These are phyloP conservation scores for Parazoanthus swiftii DNA, from an alignment of 92 coral and sea anemone genomes.

Conservation along the genomic window DNA sequence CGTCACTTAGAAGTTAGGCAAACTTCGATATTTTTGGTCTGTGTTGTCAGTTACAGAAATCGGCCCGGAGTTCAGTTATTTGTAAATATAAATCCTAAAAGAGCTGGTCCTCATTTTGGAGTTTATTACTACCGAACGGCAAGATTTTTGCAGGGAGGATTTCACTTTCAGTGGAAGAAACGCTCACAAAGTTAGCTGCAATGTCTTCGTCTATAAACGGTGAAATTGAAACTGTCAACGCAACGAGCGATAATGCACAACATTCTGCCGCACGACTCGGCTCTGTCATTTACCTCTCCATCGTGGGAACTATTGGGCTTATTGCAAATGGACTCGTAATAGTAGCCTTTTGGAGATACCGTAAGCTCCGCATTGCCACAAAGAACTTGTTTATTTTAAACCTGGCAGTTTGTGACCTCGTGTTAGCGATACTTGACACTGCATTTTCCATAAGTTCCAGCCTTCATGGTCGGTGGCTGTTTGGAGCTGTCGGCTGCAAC, in stretches of 20 bases:
- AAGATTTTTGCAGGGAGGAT: neutral
- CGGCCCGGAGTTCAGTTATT: neutral
- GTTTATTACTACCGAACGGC: neutral
- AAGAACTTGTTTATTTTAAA: slow-evolving; percentile 83
- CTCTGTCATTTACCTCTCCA: slow-evolving; percentile 65
- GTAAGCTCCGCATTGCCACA: slow-evolving; percentile 86
- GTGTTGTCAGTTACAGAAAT: neutral
- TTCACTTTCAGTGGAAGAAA: neutral
- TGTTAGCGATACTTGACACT: slow-evolving; percentile 73
- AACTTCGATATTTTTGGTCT: slow-evolving; percentile 14
- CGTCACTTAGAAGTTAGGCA: neutral
- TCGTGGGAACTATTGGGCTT: slow-evolving; percentile 74
- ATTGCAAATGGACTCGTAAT: slow-evolving; percentile 81
- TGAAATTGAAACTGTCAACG: slow-evolving; percentile 1
- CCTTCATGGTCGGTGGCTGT: slow-evolving; percentile 66
- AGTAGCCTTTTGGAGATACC: slow-evolving; percentile 71
- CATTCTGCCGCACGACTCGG: slow-evolving; percentile 48
- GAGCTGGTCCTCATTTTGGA: neutral
- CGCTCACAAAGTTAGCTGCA: neutral
- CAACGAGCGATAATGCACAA: neutral
- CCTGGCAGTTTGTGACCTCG: slow-evolving; percentile 84
- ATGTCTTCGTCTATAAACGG: slow-evolving; percentile 24
- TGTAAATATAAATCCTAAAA: neutral
- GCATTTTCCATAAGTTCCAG: slow-evolving; percentile 72
- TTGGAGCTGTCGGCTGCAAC: slow-evolving; percentile 72